phyloP scores from a whole-genome alignment of 1,140 invertebrate genomes.

The Paramacrobiotus metropolitanus region DNA sequence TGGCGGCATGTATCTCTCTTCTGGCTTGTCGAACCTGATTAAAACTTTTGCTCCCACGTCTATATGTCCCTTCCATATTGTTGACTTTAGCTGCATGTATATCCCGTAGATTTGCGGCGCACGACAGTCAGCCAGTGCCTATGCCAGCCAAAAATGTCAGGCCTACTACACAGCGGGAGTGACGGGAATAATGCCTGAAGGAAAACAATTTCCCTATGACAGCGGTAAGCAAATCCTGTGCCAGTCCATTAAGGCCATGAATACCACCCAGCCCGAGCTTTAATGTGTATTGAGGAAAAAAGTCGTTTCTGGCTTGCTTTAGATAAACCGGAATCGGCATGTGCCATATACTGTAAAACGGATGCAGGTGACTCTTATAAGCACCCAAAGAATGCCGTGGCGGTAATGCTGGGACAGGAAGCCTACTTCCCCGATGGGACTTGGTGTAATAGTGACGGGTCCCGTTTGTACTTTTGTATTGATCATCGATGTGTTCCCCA shows the following conservation, averaged over 20 bases:
- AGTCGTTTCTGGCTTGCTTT: neutral
- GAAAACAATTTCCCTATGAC: neutral
- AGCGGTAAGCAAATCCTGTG: neutral
- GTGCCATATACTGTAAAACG: neutral
- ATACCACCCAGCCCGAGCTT: too few relatives aligned
- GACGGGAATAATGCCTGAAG: neutral
- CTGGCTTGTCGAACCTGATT: too few relatives aligned
- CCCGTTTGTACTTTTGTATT: neutral
- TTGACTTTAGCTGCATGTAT: too few relatives aligned
- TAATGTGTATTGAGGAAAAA: too few relatives aligned
- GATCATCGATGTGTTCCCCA: neutral
- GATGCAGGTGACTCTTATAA: neutral
- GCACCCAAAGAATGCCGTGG: neutral
- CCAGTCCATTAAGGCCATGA: too few relatives aligned
- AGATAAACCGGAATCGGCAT: neutral
- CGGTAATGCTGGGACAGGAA: neutral
- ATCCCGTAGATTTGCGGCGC: neutral
- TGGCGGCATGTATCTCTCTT: too few relatives aligned
- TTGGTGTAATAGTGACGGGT: neutral
- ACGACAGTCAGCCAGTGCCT: neutral
- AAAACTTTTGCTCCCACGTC: too few relatives aligned
- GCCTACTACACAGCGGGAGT: neutral
- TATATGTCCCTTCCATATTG: too few relatives aligned
- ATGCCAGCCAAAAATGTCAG: neutral
- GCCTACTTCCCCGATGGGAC: constrained; percentile 4